Base-by-base conservation (phyloP, 2,113 vertebrate genomes). In the Pollachius pollachius region DNA sequence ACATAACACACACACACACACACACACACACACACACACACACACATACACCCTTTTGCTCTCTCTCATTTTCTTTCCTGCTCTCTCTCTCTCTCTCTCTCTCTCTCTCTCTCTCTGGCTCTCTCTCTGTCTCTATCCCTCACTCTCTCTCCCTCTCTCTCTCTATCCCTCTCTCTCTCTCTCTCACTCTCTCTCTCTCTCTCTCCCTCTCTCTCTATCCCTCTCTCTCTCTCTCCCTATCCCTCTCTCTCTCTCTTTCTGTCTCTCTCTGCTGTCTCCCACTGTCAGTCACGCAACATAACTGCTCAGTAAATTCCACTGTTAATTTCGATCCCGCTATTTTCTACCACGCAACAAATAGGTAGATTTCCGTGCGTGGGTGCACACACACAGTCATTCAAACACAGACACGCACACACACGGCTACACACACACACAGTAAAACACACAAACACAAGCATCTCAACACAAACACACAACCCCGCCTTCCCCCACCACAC, bases 221-320 rank as follows among this genome's bases (percentile, higher is more conserved):
- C 37, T 11, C 37, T 7, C 37, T 11, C 37, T 7, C 37, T 41
- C 11, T 7, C 37, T 41, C 37, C 9, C 37, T 41, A 3, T 41
- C 37, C 9, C 37, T 41, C 37, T 41, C 37, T 41, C 11, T 41
- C 37, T 41, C 37, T 41, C 37, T 41, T 8, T 41, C 37, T 41
- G 3, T 41, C 37, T 41, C 37, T 41, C 37, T 41, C 37, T 41
- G 69, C 81, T 69, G 2, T 71, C 63, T 69, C 63, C 69, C 62
- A 67, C 83, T 85, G 89, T 88, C 90, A 89, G 84, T 92, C 91
- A 92, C 86, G 87, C 82, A 81, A 87, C 86, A 91, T 91, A 91
- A 90, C 89, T 80, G 88, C 84, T 91, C 85, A 77, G 85, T 89
- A 89, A 88, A 91, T 88, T 84, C 85, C 71, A 62, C 73, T 77